A percentile compares a stretch with the other conserved stretches of the same genome.
Conservation (phyloP, 1,140 invertebrate species). For the Telenomus remus region DNA sequence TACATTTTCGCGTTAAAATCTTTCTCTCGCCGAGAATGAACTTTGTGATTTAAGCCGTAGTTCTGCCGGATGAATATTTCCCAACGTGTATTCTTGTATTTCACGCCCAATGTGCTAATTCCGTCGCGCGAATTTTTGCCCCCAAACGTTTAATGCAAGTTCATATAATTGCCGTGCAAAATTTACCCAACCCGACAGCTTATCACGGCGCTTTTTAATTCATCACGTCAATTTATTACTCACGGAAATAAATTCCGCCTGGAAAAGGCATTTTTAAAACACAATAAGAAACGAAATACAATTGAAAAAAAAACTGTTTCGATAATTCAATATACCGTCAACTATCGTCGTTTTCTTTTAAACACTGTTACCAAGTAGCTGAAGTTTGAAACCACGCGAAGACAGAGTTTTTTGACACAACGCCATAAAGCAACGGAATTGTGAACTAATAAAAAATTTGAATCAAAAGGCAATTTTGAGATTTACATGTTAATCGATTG, state of each 20-base stretch:
- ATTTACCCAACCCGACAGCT: conserved; percentile 24
- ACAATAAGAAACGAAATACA: too few relatives aligned
- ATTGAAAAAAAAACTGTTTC: neutral
- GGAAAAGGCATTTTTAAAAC: neutral
- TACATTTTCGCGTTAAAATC: conserved; percentile 60
- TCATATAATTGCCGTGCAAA: conserved; percentile 52
- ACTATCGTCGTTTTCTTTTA: too few relatives aligned
- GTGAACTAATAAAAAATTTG: too few relatives aligned
- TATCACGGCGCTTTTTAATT: conserved; percentile 30
- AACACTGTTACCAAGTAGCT: too few relatives aligned
- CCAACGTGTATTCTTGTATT: conserved; percentile 57
- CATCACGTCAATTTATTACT: conserved; percentile 23
- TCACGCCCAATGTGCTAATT: conserved; percentile 49
- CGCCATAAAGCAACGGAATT: too few relatives aligned
- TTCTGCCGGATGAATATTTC: conserved; percentile 57
- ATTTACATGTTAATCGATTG: too few relatives aligned
- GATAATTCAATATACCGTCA: too few relatives aligned
- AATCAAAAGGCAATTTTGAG: too few relatives aligned
- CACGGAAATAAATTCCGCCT: neutral
- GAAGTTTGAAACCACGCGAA: too few relatives aligned
- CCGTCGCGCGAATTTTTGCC: conserved; percentile 21
- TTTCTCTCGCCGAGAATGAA: conserved; percentile 51
- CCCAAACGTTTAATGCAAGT: conserved; percentile 37
- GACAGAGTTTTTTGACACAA: too few relatives aligned
- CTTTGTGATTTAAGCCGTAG: conserved; percentile 59